Conservation (phyloP, 2,888 invertebrate species). For the Tetanocera ferruginea region DNA sequence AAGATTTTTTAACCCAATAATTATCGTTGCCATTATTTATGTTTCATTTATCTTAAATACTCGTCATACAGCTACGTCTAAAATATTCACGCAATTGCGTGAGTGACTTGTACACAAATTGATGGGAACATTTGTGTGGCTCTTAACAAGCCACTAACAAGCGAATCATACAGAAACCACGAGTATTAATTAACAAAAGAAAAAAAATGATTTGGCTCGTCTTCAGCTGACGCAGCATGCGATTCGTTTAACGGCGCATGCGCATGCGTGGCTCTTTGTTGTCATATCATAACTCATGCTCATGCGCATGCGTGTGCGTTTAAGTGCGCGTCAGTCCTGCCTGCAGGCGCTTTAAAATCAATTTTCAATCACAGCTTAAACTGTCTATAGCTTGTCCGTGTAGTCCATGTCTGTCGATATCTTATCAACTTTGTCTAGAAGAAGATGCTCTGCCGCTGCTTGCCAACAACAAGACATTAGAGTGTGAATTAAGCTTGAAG, state of each 20-base stretch:
- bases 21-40: neutral
- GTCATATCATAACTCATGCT: neutral
- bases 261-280: neutral
- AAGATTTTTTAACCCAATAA: neutral
- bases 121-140: constrained; percentile 2
- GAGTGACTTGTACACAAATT: neutral
- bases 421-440: neutral
- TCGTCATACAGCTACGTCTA: neutral
- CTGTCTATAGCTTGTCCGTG: neutral
- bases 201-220: constrained; percentile 5
- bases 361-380: constrained; percentile 22
- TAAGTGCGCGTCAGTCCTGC: neutral
- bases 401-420: neutral
- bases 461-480: neutral
- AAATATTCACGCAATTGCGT: neutral
- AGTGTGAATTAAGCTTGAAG: constrained; percentile 43
- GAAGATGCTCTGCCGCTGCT: constrained; percentile 3
- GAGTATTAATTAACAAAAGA: constrained; percentile 3
- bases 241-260: neutral
- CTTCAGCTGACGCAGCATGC: constrained; percentile 6
- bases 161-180: neutral
- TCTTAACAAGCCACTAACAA: neutral
- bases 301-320: neutral
- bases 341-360: constrained; percentile 30
- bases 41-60: neutral